A percentile compares a stretch with the other conserved stretches of the same genome.
phyloP scores from a whole-genome alignment of 2,113 vertebrate genomes.

The Pseudopodoces humilis region DNA sequence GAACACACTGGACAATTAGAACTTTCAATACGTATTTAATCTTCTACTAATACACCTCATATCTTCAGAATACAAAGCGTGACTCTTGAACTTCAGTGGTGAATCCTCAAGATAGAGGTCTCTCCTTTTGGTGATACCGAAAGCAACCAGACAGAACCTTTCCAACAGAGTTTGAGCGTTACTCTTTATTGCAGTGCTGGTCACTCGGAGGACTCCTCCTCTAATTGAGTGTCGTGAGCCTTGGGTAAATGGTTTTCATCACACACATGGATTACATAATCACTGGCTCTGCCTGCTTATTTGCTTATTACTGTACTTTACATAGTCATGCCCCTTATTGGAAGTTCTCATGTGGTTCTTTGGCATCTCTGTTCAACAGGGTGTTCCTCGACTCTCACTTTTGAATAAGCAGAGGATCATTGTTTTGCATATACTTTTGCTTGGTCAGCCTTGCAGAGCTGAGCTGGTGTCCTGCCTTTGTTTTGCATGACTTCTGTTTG shows the following conservation, averaged over 20 bases:
- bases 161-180: not conserved
- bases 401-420: not conserved
- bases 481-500: not conserved
- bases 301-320: not conserved
- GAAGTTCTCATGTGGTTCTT: not conserved
- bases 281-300: not conserved
- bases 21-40: not conserved
- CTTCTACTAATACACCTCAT: not conserved
- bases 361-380: not conserved
- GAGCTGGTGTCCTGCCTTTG: not conserved
- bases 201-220: not conserved
- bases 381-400: not conserved
- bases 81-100: slow-evolving; percentile 85
- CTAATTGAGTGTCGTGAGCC: not conserved
- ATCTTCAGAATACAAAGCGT: slow-evolving; percentile 92
- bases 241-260: not conserved
- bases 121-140: slow-evolving; percentile 70
- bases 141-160: not conserved
- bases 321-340: not conserved
- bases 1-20: not conserved
- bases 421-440: not conserved
- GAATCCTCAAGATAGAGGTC: slow-evolving; percentile 92
- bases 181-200: not conserved
- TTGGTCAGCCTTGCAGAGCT: not conserved
- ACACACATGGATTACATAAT: not conserved